Percentiles rank a stretch among this genome's conserved stretches.
These are phyloP conservation scores for Diplosoma virens DNA, from an alignment of 23 tunicate genomes.

Conservation along the genomic window DNA sequence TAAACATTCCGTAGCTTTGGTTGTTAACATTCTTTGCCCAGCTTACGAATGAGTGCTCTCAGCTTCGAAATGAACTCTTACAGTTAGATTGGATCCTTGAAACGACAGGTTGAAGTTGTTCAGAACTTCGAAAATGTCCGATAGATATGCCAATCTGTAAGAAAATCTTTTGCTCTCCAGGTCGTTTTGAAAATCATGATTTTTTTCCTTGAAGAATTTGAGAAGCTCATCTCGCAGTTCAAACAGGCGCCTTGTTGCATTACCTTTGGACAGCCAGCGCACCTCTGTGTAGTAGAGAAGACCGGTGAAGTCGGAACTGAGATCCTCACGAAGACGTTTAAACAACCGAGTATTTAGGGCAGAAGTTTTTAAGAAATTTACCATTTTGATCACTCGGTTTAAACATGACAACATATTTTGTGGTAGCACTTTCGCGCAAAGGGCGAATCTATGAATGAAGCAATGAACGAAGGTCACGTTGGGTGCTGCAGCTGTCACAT, in stretches of 20 bases:
- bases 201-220: slow-evolving; percentile 39
- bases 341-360: too few species aligned
- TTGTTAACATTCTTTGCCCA: slow-evolving; percentile 50
- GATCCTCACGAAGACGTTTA: slow-evolving; percentile 24
- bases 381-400: slow-evolving; percentile 46
- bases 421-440: slow-evolving; percentile 52
- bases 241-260: slow-evolving; percentile 66
- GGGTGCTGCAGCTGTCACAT: slow-evolving; percentile 63
- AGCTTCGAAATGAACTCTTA: slow-evolving; percentile 38
- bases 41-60: slow-evolving; percentile 47
- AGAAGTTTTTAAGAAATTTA: slow-evolving; percentile 47
- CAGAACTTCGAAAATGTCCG: slow-evolving; percentile 61
- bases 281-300: slow-evolving; percentile 37
- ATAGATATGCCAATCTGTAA: slow-evolving; percentile 47
- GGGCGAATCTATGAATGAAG: slow-evolving; percentile 56
- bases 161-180: slow-evolving; percentile 41
- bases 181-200: slow-evolving; percentile 52
- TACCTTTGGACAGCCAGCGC: slow-evolving; percentile 67
- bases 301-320: slow-evolving; percentile 35
- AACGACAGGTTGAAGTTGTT: slow-evolving; percentile 58
- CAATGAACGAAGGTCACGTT: slow-evolving; percentile 47
- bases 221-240: slow-evolving; percentile 70
- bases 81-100: slow-evolving; percentile 61
- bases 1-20: slow-evolving; percentile 66
- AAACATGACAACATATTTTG: slow-evolving; percentile 45